Evolutionary conservation across 2,888 invertebrate genomes (phyloP).

Genomic region (Salpingus planirostris): DNA sequence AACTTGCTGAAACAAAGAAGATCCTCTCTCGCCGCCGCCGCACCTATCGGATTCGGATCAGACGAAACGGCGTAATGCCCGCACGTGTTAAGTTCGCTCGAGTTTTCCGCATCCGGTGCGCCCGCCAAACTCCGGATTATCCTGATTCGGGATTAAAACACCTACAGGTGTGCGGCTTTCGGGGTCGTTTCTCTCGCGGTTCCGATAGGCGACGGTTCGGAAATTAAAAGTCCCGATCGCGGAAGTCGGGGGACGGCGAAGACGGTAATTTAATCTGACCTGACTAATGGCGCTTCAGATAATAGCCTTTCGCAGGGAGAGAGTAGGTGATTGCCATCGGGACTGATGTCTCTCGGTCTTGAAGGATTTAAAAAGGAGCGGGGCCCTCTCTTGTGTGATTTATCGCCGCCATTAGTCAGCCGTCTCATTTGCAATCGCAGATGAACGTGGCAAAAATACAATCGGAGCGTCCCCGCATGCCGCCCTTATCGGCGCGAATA

Average conservation of each 20-base stretch:
- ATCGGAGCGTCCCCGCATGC: slow-evolving; percentile 12
- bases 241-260: slow-evolving; percentile 28
- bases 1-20: slow-evolving; percentile 34
- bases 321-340: slow-evolving; percentile 28
- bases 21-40: slow-evolving; percentile 21
- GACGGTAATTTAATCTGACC: slow-evolving; percentile 35
- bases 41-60: slow-evolving; percentile 32
- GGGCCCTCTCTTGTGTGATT: slow-evolving; percentile 36
- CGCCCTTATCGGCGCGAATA: slow-evolving; percentile 21
- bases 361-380: slow-evolving; percentile 28
- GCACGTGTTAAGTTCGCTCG: slow-evolving; percentile 29
- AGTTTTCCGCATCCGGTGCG: slow-evolving; percentile 28
- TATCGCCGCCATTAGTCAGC: slow-evolving; percentile 32
- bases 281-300: slow-evolving; percentile 37
- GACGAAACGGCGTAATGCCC: slow-evolving; percentile 28
- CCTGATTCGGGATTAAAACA: too few relatives aligned
- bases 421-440: slow-evolving; percentile 35
- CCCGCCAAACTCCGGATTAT: too few relatives aligned
- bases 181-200: too few relatives aligned
- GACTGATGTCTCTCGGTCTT: slow-evolving; percentile 22
- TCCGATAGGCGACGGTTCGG: too few relatives aligned
- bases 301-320: slow-evolving; percentile 21
- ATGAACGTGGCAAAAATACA: slow-evolving; percentile 19
- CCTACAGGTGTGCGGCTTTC: too few relatives aligned
- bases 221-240: slow-evolving; percentile 36